Evolutionary conservation across 2,113 vertebrate species (phyloP).

Genomic region (Marmota flaviventris): DNA sequence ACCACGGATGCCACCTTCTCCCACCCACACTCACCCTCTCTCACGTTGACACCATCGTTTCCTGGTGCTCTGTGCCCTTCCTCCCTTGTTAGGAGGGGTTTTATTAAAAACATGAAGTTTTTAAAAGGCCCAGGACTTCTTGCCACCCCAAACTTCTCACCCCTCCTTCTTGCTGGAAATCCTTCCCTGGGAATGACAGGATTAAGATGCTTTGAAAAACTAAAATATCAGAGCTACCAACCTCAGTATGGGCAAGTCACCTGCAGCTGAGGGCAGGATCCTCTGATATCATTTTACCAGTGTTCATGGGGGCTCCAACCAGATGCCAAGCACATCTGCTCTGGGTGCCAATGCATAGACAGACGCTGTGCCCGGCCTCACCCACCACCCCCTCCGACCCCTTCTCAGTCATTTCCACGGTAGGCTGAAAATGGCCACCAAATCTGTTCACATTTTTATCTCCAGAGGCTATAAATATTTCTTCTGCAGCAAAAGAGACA

Average conservation of each 20-base stretch:
- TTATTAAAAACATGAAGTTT: constrained; percentile 33
- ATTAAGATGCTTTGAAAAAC: constrained; percentile 32
- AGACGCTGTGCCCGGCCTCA: not conserved
- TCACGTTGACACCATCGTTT: not conserved
- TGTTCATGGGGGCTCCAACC: not conserved
- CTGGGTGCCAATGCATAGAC: not conserved
- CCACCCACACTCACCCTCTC: too few relatives aligned
- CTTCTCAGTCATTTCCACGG: not conserved
- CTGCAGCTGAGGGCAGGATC: not conserved
- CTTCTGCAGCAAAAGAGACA: not conserved
- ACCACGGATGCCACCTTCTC: not conserved
- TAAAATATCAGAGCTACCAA: not conserved
- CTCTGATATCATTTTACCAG: not conserved
- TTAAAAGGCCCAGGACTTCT: not conserved
- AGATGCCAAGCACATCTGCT: not conserved
- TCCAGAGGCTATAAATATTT: not conserved
- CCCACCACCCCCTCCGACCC: not conserved
- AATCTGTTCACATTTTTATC: not conserved
- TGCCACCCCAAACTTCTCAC: constrained; percentile 12
- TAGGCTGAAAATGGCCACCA: not conserved
- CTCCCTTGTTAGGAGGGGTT: not conserved
- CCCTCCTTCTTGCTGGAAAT: constrained; percentile 49
- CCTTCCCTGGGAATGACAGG: not conserved
- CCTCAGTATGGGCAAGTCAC: not conserved
- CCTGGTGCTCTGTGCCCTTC: not conserved